A percentile compares a stretch with the other conserved stretches of the same genome.
phyloP scores from a whole-genome alignment of 2,113 vertebrate species.

The Phyllostomus discolor region DNA sequence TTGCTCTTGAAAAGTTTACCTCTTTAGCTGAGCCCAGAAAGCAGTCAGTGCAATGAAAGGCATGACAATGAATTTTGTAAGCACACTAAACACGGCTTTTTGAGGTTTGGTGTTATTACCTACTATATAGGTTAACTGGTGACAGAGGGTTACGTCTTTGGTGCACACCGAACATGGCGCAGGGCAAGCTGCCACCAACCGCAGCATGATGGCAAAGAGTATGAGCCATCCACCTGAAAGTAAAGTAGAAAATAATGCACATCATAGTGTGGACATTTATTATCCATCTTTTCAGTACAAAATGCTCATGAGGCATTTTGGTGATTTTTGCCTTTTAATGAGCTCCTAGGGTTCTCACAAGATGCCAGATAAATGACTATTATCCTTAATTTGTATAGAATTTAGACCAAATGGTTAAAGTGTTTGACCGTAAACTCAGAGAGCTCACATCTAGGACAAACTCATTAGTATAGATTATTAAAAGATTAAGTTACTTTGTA shows the following conservation, averaged over 20 bases:
- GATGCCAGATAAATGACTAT: not conserved
- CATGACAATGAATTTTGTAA: not conserved
- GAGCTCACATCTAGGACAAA: not conserved
- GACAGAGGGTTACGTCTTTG: constrained; percentile 80
- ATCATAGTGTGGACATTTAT: not conserved
- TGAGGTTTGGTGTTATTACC: constrained; percentile 67
- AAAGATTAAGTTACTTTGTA: not conserved
- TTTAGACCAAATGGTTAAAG: not conserved
- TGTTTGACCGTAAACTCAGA: not conserved
- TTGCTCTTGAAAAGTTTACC: constrained; percentile 5
- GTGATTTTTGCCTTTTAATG: not conserved
- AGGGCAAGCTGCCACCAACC: constrained; percentile 71
- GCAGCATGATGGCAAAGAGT: constrained; percentile 68
- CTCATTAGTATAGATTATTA: not conserved
- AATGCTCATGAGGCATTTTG: not conserved
- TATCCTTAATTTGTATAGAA: not conserved
- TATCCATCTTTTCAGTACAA: not conserved
- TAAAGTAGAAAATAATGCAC: not conserved
- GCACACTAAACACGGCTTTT: not conserved
- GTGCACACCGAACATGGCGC: constrained; percentile 77
- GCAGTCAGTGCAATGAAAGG: not conserved
- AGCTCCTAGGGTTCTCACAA: not conserved
- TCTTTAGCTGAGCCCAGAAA: not conserved
- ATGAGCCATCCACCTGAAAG: constrained; percentile 77
- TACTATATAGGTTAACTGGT: constrained; percentile 76